phyloP scores from a whole-genome alignment of 2,113 vertebrate genomes.

The Ictalurus furcatus region DNA sequence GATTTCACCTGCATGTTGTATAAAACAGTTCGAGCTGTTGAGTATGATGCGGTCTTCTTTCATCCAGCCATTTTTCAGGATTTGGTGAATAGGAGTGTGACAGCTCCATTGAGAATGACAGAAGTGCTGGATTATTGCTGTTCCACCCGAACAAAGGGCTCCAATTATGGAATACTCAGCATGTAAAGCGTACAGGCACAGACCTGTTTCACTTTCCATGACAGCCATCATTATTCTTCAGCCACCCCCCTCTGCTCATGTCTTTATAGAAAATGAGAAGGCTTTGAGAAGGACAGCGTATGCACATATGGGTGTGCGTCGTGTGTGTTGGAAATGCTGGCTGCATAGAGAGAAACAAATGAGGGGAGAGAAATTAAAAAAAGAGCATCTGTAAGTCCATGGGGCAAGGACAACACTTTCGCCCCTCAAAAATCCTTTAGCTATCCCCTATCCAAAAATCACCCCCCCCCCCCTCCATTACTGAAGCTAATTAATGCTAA shows the following conservation, averaged over 20 bases:
- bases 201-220: constrained; percentile 33
- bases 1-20: background rate
- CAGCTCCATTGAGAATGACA: constrained; percentile 30
- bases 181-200: constrained; percentile 35
- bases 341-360: background rate
- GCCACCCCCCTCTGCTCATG: background rate
- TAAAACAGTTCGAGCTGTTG: constrained; percentile 2
- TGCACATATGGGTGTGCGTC: constrained; percentile 40
- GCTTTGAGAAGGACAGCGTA: background rate
- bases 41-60: constrained; percentile 7
- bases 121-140: constrained; percentile 21
- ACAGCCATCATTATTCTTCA: constrained; percentile 52
- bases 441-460: too few species aligned
- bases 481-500: background rate
- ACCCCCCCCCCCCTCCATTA: background rate
- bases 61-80: constrained; percentile 18
- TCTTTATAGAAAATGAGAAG: background rate
- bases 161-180: constrained; percentile 43
- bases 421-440: constrained; percentile 46
- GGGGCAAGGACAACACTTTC: constrained; percentile 45
- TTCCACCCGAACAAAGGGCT: constrained; percentile 46
- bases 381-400: constrained; percentile 40
- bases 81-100: constrained; percentile 34
- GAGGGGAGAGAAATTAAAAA: constrained; percentile 4
- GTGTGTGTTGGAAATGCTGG: constrained; percentile 24